Evolutionary conservation across 2,888 invertebrate genomes (phyloP).

Genomic region (Platycheirus rosarum): DNA sequence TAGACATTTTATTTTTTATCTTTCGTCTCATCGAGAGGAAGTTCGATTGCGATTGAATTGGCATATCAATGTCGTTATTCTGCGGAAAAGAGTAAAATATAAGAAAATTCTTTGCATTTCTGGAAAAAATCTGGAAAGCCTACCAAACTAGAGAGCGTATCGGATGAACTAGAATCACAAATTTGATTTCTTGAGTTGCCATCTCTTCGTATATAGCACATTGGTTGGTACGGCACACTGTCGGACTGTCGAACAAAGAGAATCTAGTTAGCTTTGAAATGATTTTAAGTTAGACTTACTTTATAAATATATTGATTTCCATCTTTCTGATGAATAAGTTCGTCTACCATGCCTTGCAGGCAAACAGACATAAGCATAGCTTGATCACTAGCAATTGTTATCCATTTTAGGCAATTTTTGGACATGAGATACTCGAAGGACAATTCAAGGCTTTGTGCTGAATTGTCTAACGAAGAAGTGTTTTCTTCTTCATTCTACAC

Average conservation of each 20-base stretch:
- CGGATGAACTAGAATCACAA: conserved; percentile 76
- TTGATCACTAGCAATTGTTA: conserved; percentile 94
- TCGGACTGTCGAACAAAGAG: conserved; percentile 32
- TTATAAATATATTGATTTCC: conserved; percentile 83
- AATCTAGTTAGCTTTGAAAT: background rate
- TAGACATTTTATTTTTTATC: conserved; percentile 85
- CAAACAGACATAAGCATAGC: conserved; percentile 98
- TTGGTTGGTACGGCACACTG: conserved; percentile 68
- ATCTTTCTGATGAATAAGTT: conserved; percentile 90
- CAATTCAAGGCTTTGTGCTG: conserved; percentile 86
- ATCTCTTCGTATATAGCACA: conserved; percentile 76
- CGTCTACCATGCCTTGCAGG: conserved; percentile 97
- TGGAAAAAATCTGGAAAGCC: background rate
- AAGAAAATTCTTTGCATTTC: background rate
- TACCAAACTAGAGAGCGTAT: conserved; percentile 76
- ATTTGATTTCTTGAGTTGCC: conserved; percentile 73
- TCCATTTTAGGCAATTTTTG: conserved; percentile 96
- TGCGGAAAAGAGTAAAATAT: conserved; percentile 78
- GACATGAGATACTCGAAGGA: conserved; percentile 97
- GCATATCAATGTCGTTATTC: conserved; percentile 84
- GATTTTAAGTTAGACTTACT: conserved; percentile 17
- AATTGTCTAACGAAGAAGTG: conserved; percentile 66
- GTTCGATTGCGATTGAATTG: conserved; percentile 77
- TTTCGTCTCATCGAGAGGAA: conserved; percentile 88
- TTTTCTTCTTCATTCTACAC: conserved; percentile 54